These are phyloP conservation scores for Diplolepis rosae DNA, from an alignment of 2,888 invertebrate genomes.

Conservation along the genomic window DNA sequence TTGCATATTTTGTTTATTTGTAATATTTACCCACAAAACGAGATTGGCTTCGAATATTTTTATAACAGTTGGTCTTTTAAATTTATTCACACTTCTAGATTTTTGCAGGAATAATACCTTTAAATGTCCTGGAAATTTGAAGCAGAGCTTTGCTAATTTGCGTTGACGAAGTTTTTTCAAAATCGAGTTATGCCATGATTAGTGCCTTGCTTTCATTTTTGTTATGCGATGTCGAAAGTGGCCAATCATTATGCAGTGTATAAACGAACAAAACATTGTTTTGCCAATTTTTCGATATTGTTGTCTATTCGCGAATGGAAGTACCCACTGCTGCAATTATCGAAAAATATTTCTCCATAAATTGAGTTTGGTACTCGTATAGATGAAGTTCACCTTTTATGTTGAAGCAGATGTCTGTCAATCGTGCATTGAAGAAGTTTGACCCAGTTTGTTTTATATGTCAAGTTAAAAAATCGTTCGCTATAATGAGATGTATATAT, in stretches of 20 bases:
- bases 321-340: conserved; percentile 15
- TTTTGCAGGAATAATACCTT: no score
- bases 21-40: no score
- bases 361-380: conserved; percentile 6
- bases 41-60: no score
- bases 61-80: no score
- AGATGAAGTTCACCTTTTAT: neutral
- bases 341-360: neutral
- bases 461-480: conserved; percentile 25
- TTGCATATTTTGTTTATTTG: no score
- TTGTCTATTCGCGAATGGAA: neutral
- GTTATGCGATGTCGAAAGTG: conserved; percentile 12
- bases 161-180: neutral
- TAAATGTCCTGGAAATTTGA: neutral
- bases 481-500: conserved; percentile 15
- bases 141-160: neutral
- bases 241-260: conserved; percentile 15
- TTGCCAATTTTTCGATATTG: conserved; percentile 26
- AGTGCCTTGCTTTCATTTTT: conserved; percentile 8
- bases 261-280: conserved; percentile 14
- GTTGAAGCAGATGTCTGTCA: conserved; percentile 2
- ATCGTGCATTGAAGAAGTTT: neutral
- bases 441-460: conserved; percentile 25
- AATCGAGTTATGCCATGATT: conserved; percentile 17
- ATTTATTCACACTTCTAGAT: no score